Evolutionary conservation across 2,888 invertebrate species (phyloP), one percentile per base, ranked within the genome.

Genomic region (Archips crataeganus): DNA sequence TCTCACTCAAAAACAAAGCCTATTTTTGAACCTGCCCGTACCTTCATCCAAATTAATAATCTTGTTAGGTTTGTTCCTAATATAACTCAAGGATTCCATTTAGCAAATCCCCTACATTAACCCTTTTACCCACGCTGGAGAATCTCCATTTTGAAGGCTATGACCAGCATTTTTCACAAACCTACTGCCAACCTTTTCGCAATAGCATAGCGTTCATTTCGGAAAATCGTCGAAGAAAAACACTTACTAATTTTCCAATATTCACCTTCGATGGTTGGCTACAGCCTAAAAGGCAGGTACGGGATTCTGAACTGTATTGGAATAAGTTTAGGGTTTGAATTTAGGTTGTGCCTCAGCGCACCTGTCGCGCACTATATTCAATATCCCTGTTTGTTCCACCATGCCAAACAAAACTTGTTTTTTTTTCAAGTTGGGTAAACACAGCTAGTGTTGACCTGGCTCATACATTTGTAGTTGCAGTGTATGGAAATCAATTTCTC

Each of bases 61-160:
- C 72, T 68, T 57, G 67, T 68, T 72, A 49, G 47, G 62, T 62
- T 62, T 63, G 68, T 45, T 47, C 72, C 66, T 65, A 57, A 70
- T 71, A 66, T 61, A 64, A 65, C 71, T 49, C 23, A 47, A 23
- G 57, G 72, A 68, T 72, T 59, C 72, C 72, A 72, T 72, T 72
- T 72, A 72, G 62, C 47, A 72, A 72, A 72, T 67, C 72, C 72
- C 72, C 63, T 49, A 68, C 72, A 72, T 72, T 72, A 72, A 68
- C 68, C 72, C 72, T 72, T 72, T 68, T 68, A 68, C 68, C 63
- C 34, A 72, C 54, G 62, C 61, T 67, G 57, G 68, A 63, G 62
- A 72, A 72, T 68, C 71, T 71, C 65, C 68, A 68, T 63, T 72
- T 72, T 68, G 60, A 71, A 66, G 57, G 57, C 63, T 63, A 62